These are phyloP conservation scores for Meloe dianella DNA, from an alignment of 2,888 invertebrate species.

Conservation along the genomic window DNA sequence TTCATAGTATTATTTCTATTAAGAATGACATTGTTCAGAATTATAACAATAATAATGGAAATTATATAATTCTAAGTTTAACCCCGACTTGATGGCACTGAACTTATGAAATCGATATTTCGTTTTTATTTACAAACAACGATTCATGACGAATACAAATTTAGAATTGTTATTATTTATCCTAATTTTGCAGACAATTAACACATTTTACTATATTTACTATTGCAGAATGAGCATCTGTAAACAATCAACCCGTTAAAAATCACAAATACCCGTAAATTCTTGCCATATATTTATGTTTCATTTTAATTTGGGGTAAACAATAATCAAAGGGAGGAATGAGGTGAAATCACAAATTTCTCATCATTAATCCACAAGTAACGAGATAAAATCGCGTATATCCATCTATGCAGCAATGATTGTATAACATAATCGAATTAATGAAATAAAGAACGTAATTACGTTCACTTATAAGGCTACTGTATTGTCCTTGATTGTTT, in stretches of 20 bases:
- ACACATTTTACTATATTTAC: conserved; percentile 6
- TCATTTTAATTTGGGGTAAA: no score
- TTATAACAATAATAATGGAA: not conserved
- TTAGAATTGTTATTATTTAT: not conserved
- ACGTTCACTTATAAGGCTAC: not conserved
- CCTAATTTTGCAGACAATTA: conserved; percentile 5
- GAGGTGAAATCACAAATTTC: not conserved
- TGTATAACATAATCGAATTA: not conserved
- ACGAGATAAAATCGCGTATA: not conserved
- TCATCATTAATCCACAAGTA: not conserved
- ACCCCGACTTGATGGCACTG: not conserved
- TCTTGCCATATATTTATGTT: not conserved
- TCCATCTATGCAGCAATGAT: not conserved
- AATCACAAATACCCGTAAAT: no score
- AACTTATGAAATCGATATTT: conserved; percentile 3
- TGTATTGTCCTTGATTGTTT: not conserved
- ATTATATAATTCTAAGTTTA: conserved; percentile 1
- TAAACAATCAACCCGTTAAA: not conserved
- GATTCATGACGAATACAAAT: not conserved
- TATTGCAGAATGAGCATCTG: not conserved
- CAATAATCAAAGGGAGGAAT: not conserved
- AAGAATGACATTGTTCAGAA: not conserved
- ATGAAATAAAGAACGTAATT: not conserved
- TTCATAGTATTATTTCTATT: not conserved
- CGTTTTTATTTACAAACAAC: conserved; percentile 3